Base-by-base conservation (phyloP, 2,113 vertebrate genomes). In the Vidua chalybeata region DNA sequence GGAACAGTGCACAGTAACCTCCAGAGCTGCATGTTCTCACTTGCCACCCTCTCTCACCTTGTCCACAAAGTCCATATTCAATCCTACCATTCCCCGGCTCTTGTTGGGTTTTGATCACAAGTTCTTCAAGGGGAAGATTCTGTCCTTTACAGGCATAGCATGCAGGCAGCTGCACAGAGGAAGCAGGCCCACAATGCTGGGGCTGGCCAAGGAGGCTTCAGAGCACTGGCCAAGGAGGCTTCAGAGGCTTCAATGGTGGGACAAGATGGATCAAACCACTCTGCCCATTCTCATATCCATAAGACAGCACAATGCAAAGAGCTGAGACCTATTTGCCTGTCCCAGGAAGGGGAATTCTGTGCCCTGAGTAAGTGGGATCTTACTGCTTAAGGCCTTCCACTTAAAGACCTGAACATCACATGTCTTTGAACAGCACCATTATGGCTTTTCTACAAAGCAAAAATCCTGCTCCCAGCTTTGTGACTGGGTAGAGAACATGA, bases 71-170 rank as follows among this genome's bases (percentile, higher is more conserved):
- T n/a, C 56, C 6, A 1, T 56, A 72, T 94, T 85, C 73, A 93
- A 61, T 61, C 33, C 31, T 74, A 87, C 16, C 33, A 6, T 35
- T 89, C 56, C 27, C 41, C 0, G 0, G 23, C 49, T 93, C 62
- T 81, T 58, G 10, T 28, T 73, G 72, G 46, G 61, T 78, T 86
- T 77, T 75, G 52, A 84, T 93, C 86, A 90, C 83, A 95, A 89
- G 90, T 78, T 95, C 55, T 74, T 93, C 90, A 94, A 95, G 93
- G 96, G 94, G 93, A 97, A 90, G 43, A 84, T 63, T 54, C 76
- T 92, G 92, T 58, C 83, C 93, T 94, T 96, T 72, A 39, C 11
- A 71, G 54, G 15, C 45, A 54, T 8, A 74, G 83, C 51, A 87
- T 1, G 2, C 16, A 45, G 23, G 69, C 20, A 85, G 37, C 31